Percentiles rank a stretch among this genome's conserved stretches.
Evolutionary conservation across 2,888 invertebrate species (phyloP).

Genomic region (Euplexia lucipara): DNA sequence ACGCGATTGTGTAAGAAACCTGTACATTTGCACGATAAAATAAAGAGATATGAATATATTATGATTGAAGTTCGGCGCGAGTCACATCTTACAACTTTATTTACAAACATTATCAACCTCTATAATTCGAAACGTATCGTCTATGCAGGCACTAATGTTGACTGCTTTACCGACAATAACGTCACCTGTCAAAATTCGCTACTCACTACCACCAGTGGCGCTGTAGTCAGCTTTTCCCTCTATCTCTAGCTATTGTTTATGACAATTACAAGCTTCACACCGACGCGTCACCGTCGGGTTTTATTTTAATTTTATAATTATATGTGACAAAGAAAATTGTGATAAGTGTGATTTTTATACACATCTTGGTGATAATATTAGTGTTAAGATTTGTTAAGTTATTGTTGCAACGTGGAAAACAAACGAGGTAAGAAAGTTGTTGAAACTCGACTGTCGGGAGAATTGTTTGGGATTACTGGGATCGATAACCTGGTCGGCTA

Average conservation of each 20-base stretch:
- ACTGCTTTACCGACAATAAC: constrained; percentile 62
- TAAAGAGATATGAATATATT: not conserved
- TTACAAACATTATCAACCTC: constrained; percentile 51
- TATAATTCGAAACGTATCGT: constrained; percentile 14
- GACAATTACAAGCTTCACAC: constrained; percentile 83
- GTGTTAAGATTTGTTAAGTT: constrained; percentile 90
- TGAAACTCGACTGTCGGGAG: constrained; percentile 72
- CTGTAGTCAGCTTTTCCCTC: constrained; percentile 58
- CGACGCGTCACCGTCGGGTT: constrained; percentile 89
- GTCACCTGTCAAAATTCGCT: constrained; percentile 60
- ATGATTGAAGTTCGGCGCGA: constrained; percentile 19
- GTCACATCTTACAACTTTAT: constrained; percentile 26
- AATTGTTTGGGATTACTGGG: constrained; percentile 89
- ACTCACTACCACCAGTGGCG: constrained; percentile 67
- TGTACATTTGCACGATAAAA: not conserved
- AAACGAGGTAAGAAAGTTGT: constrained; percentile 86
- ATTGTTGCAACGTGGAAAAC: constrained; percentile 85
- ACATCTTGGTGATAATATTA: constrained; percentile 89
- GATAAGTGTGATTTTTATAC: constrained; percentile 90
- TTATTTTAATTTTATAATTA: constrained; percentile 88
- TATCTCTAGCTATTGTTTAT: constrained; percentile 68
- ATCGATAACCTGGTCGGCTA: constrained; percentile 90
- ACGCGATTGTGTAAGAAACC: not conserved
- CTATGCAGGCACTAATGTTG: constrained; percentile 19
- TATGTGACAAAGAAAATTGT: constrained; percentile 89